Conservation (phyloP, 2,888 invertebrate genomes). For the Drosophila ezoana region DNA sequence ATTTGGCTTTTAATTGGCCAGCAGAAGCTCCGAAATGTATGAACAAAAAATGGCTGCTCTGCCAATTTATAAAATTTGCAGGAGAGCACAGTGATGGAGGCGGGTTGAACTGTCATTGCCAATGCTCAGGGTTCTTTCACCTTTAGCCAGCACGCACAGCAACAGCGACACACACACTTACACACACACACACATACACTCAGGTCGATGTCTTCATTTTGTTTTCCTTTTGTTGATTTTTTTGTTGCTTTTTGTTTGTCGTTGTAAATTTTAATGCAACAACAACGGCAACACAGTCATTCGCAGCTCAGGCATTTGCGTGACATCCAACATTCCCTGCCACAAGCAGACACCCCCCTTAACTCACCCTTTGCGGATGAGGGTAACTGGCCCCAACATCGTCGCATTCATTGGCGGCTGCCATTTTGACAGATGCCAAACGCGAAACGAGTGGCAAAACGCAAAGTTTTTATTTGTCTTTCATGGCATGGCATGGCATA, state of each 20-base stretch:
- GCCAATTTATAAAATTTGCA: conserved; percentile 10
- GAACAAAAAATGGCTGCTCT: conserved; percentile 4
- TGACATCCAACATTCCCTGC: conserved; percentile 43
- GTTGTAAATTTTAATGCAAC: conserved; percentile 72
- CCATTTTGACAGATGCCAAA: conserved; percentile 74
- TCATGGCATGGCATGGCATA: conserved; percentile 57
- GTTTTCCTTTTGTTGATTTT: conserved; percentile 25
- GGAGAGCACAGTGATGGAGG: background rate
- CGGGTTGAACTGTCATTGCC: conserved; percentile 45
- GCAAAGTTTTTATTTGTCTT: conserved; percentile 68
- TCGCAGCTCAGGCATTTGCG: conserved; percentile 63
- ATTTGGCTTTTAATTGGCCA: conserved; percentile 24
- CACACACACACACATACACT: conserved; percentile 8
- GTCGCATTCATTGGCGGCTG: conserved; percentile 11
- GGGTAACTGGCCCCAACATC: background rate
- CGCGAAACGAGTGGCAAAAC: conserved; percentile 67
- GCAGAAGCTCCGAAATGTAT: conserved; percentile 26
- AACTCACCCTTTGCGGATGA: background rate
- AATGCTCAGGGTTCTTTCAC: conserved; percentile 58
- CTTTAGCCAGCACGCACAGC: conserved; percentile 42
- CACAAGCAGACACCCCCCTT: background rate
- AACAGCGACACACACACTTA: conserved; percentile 10
- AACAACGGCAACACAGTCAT: conserved; percentile 35
- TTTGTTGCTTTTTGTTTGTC: conserved; percentile 4
- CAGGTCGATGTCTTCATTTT: conserved; percentile 59